Evolutionary conservation across 1,140 invertebrate genomes (phyloP), one percentile per base, ranked within the genome.

Genomic region (Zaprionus vittiger): DNA sequence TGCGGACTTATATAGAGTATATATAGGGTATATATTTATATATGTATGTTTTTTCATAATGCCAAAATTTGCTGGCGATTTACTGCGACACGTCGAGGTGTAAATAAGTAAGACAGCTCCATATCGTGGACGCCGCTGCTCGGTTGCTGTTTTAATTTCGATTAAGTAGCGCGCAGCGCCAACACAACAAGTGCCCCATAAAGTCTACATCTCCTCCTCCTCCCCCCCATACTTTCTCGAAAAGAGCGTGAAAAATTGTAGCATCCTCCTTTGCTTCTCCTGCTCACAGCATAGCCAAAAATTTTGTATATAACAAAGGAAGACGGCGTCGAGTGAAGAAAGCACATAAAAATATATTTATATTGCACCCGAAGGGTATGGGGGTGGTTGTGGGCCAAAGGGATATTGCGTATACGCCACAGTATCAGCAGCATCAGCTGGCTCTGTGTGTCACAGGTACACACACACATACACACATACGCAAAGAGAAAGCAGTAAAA

Each of bases 161-260:
- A 59, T 72, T 81, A 89, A 90, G 84, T 89, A 77, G 73, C 54
- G 72, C 66, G 68, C 49, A 20, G 31, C 52, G 66, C 63, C 57
- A 81, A 70, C 79, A 81, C 85, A 89, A 89, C 85, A 89, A 89
- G 85, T 89, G 85, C 85, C 85, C 85, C 76, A 89, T 90, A 80
- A 90, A 89, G 26, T 26, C 44, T 41, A 14, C 11, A 44, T 2
- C 28, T 2, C 6, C n/a, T 7, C 41, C 41, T 5, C 6, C n/a
- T 3, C 14, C 20, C 1, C 44, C 14, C 44, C 14, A 20, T 28
- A 2, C 31, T 31, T 9, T 11, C 31, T 24, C 28, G 28, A 64
- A 79, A 73, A 73, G 63, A 77, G 72, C 54, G 38, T 79, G 47
- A 70, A 74, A 81, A 79, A 71, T 80, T 70, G 64, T 61, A 70